Conservation (phyloP, 1,140 invertebrate genomes). For the Adoxophyes honmai region DNA sequence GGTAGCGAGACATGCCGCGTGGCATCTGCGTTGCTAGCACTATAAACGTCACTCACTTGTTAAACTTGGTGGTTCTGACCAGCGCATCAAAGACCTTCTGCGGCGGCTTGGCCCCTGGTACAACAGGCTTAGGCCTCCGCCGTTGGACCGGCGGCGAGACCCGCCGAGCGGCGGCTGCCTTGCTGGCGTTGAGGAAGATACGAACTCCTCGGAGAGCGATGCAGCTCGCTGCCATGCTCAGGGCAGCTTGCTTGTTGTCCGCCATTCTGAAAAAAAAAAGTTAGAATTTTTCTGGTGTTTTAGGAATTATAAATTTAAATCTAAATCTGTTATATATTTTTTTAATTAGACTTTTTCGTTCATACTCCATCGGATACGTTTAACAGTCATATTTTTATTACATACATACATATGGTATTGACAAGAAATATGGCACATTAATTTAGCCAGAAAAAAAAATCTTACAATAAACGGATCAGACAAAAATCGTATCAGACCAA, state of each 20-base stretch:
- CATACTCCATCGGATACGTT: too few relatives aligned
- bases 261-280: conserved; percentile 41
- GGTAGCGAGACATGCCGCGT: conserved; percentile 27
- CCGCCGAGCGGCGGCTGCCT: conserved; percentile 34
- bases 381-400: too few relatives aligned
- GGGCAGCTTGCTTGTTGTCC: conserved; percentile 33
- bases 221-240: conserved; percentile 63
- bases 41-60: conserved; percentile 41
- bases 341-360: too few relatives aligned
- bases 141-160: conserved; percentile 18
- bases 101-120: conserved; percentile 38
- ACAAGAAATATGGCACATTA: too few relatives aligned
- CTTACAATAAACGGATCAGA: too few relatives aligned
- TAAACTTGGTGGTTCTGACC: conserved; percentile 46
- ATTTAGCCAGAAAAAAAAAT: too few relatives aligned
- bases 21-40: conserved; percentile 20
- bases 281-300: too few relatives aligned
- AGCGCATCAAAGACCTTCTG: conserved; percentile 39
- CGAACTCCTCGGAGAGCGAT: conserved; percentile 55
- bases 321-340: too few relatives aligned
- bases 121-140: conserved; percentile 30
- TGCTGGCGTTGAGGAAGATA: conserved; percentile 47
- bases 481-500: too few relatives aligned
- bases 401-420: too few relatives aligned
- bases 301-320: too few relatives aligned